Evolutionary conservation across 2,888 invertebrate genomes (phyloP), one percentile per base, ranked within the genome.

Genomic region (Nemotelus nigrinus): DNA sequence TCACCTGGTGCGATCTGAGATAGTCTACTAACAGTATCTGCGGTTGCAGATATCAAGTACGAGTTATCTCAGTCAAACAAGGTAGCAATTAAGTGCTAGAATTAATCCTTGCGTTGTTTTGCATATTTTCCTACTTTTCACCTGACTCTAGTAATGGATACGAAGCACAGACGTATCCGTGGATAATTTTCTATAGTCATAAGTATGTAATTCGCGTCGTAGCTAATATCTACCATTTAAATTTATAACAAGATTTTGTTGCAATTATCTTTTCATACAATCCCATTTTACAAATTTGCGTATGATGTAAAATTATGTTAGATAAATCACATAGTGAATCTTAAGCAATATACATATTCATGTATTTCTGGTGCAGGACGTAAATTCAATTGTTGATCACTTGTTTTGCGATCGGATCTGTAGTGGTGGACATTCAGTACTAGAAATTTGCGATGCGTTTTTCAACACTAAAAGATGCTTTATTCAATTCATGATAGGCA

Each of bases 51-150:
- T 50, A 68, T 68, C 48, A 48, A 25, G 67, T 68, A 68, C 50
- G 67, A 68, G 50, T 68, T 68, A 68, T 68, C 47, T 68, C 44
- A 68, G 48, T 68, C n/a, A 50, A n/a, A 50, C 67, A 68, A 68
- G 67, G 67, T 68, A 68, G 67, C 67, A 68, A 68, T 68, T 68
- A 68, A 68, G 50, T 68, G 50, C 48, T 68, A 48, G 67, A 68
- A 68, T 68, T 68, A 68, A 68, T 68, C 67, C 39, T 50, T n/a
- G 39, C 48, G 67, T 68, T 68, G 67, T 68, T 68, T 68, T 68
- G 67, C 67, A 68, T 48, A 68, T 47, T 44, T 68, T 68, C 50
- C 67, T 50, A 50, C 50, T 68, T 68, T 68, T 68, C 39, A 50
- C 67, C 10, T 7, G 10, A 45, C 10, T 45, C 7, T 47, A 44